Evolutionary conservation across 2,888 invertebrate species (phyloP), one percentile per base, ranked within the genome.

Genomic region (Cosmia pyralina): DNA sequence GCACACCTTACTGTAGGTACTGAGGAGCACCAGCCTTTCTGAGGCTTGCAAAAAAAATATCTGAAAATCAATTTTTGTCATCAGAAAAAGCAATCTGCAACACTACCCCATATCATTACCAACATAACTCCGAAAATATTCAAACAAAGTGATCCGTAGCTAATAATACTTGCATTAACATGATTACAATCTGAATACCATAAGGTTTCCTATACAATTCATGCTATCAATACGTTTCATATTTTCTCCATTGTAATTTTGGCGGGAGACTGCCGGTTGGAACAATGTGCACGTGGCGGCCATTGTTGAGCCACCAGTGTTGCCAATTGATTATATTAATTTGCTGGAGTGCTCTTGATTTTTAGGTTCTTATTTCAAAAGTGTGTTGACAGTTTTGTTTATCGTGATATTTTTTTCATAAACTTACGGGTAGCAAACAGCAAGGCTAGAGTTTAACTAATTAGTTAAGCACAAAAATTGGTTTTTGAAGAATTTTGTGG

Each of bases 251-350:
- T 92, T 88, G 85, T 81, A 78, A 79, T 81, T 87, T 84, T 83
- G 84, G 81, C 80, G 79, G 83, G 78, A 79, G 69, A 48, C 57
- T 53, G 68, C 13, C 53, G 50, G 1, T 66, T 82, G 82, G 83
- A 85, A 87, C 88, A 90, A 88, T 87, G 84, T 87, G 73, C 93
- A 88, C 92, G 92, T 86, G 87, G 71, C 87, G 55, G 79, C 83
- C 83, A 88, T 92, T 92, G 91, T 92, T 77, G 58, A 55, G 57
- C 85, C 85, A 91, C 90, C 89, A 92, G 87, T 91, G 89, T 90
- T 90, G 90, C 92, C 92, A 93, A 93, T 92, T 92, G 86, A 89
- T 89, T 88, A 87, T 85, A 87, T 82, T 84, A 84, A 86, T 88
- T 88, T 80, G 55, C 48, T 63, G 63, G 57, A 86, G 86, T 85